phyloP scores from a whole-genome alignment of 2,113 vertebrate genomes.

The Prolemur simus region DNA sequence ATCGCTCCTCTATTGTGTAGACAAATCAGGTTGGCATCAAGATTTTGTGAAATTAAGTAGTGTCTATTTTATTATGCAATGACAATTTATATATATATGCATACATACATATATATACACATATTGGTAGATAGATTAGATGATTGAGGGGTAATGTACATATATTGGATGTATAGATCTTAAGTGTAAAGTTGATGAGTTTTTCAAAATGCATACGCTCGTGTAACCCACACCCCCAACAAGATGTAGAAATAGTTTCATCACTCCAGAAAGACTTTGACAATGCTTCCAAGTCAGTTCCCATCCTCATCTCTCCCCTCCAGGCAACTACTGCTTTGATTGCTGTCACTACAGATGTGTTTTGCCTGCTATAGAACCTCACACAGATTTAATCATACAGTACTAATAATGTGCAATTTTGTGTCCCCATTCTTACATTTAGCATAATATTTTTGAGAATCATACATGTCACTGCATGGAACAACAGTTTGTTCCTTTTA shows the following conservation, averaged over 20 bases:
- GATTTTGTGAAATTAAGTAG: not conserved
- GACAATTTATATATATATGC: not conserved
- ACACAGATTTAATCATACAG: not conserved
- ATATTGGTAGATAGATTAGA: too few relatives aligned
- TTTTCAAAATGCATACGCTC: not conserved
- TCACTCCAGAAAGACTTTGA: not conserved
- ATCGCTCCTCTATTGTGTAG: not conserved
- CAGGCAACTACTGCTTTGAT: not conserved
- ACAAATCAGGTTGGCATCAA: not conserved
- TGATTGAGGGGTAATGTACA: not conserved
- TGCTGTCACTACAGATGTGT: not conserved
- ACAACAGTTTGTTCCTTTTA: not conserved
- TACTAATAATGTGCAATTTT: not conserved
- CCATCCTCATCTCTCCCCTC: not conserved
- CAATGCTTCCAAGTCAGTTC: not conserved
- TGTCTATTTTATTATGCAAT: not conserved
- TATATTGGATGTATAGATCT: not conserved
- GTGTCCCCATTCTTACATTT: not conserved
- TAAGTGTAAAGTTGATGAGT: not conserved
- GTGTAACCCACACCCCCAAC: fast-evolving
- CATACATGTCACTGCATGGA: not conserved
- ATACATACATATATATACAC: too few relatives aligned
- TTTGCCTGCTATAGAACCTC: too few relatives aligned
- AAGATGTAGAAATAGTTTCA: not conserved
- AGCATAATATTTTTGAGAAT: not conserved